Evolutionary conservation across 2,888 invertebrate genomes (phyloP), one percentile per base, ranked within the genome.

Genomic region (Leucoma salicis): DNA sequence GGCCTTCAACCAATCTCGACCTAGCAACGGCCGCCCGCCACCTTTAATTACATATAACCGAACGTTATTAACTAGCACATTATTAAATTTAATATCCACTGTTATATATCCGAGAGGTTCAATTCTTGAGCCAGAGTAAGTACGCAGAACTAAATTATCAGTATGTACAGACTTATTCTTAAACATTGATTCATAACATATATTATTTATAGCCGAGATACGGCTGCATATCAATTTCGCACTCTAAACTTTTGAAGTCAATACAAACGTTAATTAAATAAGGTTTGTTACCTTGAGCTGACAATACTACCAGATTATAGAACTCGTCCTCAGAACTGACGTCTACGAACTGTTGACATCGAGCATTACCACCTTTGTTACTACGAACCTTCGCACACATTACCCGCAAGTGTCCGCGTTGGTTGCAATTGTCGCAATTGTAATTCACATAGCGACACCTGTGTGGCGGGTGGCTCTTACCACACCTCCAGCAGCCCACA

Each of bases 331-430:
- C 45, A 37, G 7, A 49, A 31, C 21, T 40, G 39, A 31, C 46
- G 37, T 39, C 64, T 46, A 45, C 31, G 6, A 63, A 45, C 40
- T 65, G 63, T 0, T 62, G 62, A 11, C 40, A 35, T 24, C 49
- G 40, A 15, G 25, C 11, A 14, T 57, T 63, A 49, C 63, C 55
- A 49, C 63, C 55, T 45, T 61, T 63, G 42, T 36, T 57, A 16
- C 6, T 16, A 16, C 16, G 3, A 6, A 16, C 16, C 6, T 4
- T 4, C 3, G 16, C 6, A 3, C 16, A 16, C 16, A 16, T 16
- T 16, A 16, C 16, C 3, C 16, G 16, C 6, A 16, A 16, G 16
- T 16, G 3, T 16, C 16, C 16, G 16, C 16, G 16, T 16, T 16
- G 16, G 6, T 16, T 16, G 16, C 16, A 3, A 16, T 16, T 4